Conservation (phyloP, 2,797 vertebrate genomes). For the Echiichthys vipera region DNA sequence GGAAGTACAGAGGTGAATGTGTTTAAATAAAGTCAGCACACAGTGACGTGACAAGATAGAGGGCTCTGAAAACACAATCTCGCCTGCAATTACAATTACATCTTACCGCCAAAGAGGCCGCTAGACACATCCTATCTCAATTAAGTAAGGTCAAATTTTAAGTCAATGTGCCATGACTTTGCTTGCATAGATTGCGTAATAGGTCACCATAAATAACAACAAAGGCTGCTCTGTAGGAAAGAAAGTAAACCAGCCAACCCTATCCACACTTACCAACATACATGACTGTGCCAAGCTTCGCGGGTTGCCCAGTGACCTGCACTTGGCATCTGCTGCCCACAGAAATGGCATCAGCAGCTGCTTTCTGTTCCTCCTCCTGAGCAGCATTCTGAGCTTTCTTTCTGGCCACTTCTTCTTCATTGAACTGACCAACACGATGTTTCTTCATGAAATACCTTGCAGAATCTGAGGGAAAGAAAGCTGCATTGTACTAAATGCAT, state of each 20-base stretch:
- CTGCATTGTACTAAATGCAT: background rate
- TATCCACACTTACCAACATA: slow-evolving; percentile 88
- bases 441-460: slow-evolving; percentile 90
- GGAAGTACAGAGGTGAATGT: too few relatives aligned
- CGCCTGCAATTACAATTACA: too few relatives aligned
- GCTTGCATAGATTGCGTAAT: background rate
- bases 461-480: slow-evolving; percentile 77
- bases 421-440: slow-evolving; percentile 84
- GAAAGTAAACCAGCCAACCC: slow-evolving; percentile 24
- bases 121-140: too few relatives aligned
- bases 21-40: too few relatives aligned
- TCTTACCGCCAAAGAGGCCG: too few relatives aligned
- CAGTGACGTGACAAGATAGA: too few relatives aligned
- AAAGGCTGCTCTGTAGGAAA: slow-evolving; percentile 16
- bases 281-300: slow-evolving; percentile 90
- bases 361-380: slow-evolving; percentile 81
- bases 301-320: slow-evolving; percentile 83
- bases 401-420: slow-evolving; percentile 82
- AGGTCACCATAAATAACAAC: background rate
- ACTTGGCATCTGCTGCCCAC: slow-evolving; percentile 90
- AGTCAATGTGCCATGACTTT: too few relatives aligned
- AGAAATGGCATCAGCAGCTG: slow-evolving; percentile 80
- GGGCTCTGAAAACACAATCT: too few relatives aligned
- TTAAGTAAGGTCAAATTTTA: too few relatives aligned
- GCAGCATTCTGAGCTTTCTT: slow-evolving; percentile 78